Evolutionary conservation across 2,797 vertebrate genomes (phyloP), one percentile per base, ranked within the genome.

Genomic region (Poeciliopsis presidionis): DNA sequence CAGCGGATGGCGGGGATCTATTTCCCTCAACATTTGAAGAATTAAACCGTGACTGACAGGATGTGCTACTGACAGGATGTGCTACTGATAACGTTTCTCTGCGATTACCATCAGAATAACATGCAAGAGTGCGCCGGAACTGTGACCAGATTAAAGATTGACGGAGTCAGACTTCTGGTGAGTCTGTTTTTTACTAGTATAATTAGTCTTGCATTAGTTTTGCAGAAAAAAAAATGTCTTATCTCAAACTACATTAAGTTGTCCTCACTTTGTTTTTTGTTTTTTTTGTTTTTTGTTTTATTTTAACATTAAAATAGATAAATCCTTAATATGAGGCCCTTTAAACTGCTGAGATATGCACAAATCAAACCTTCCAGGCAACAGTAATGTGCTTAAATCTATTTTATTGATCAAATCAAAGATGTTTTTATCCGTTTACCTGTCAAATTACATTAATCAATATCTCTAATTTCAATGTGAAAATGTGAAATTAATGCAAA

Each of bases 161-260:
- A 92, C 72, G 97, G 97, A 77, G 91, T 87, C 47, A 93, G 63
- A 77, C 87, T 98, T 84, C 84, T 97, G 96, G 97, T 97, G 94
- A 96, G 97, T 93, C 65, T 28, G 28, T 28, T 70, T 57, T 18
- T 5, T 2, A 87, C 20, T 33, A 28, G 33, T 25, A 81, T 51
- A 43, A 20, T 18, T 33, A 81, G 65, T 43, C 20, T 22, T 80
- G 0, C 0, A n/a, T 73, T 46, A 22, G 22, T 69, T 25, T 18
- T 51, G 28, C 41, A 61, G n/a, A 77, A 72, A 43, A 25, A 33
- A 12, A n/a, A 69, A 2, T 0, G 11, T n/a, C 45, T 45, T 28
- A 46, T 45, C 13, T 16, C 67, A 18, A 14, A 46, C 25, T 28
- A 3, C 5, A 45, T 70, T 46, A 8, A 70, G 25, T 45, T n/a